A percentile compares a stretch with the other conserved stretches of the same genome.
These are phyloP conservation scores for Halichoerus grypus DNA, from an alignment of 2,113 vertebrate species.

Conservation along the genomic window DNA sequence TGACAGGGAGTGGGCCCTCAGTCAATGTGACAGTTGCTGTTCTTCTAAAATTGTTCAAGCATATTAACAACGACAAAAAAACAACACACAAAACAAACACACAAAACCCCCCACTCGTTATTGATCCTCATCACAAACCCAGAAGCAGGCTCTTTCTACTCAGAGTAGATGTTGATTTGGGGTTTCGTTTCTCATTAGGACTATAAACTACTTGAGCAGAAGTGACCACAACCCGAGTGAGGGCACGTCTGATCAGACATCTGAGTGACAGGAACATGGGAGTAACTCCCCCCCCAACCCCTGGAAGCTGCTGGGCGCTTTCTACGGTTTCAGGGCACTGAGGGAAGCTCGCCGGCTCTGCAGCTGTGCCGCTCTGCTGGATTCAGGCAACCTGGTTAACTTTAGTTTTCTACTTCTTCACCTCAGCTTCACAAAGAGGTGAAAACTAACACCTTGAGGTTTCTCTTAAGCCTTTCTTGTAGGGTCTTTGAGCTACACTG, in stretches of 20 bases:
- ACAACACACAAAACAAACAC: not conserved
- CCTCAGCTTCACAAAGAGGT: not conserved
- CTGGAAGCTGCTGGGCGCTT: not conserved
- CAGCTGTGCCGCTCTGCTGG: not conserved
- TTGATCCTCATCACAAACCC: not conserved
- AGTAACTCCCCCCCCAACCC: not conserved
- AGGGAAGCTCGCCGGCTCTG: not conserved
- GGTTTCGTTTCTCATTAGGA: not conserved
- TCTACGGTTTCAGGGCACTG: not conserved
- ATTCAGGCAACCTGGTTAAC: not conserved
- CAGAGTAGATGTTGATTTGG: not conserved
- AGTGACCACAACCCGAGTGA: not conserved
- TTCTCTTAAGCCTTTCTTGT: not conserved
- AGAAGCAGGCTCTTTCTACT: not conserved
- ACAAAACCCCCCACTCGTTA: not conserved
- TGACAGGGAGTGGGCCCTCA: not conserved
- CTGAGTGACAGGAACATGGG: not conserved
- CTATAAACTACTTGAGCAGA: not conserved
- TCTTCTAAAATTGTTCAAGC: not conserved
- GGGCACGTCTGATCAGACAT: not conserved
- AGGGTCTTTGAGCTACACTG: not conserved
- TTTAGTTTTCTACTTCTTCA: not conserved
- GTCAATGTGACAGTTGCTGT: not conserved
- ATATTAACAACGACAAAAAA: constrained; percentile 5
- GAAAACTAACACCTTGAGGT: not conserved